phyloP scores from a whole-genome alignment of 2,113 vertebrate genomes.

The Bothrops jararaca region DNA sequence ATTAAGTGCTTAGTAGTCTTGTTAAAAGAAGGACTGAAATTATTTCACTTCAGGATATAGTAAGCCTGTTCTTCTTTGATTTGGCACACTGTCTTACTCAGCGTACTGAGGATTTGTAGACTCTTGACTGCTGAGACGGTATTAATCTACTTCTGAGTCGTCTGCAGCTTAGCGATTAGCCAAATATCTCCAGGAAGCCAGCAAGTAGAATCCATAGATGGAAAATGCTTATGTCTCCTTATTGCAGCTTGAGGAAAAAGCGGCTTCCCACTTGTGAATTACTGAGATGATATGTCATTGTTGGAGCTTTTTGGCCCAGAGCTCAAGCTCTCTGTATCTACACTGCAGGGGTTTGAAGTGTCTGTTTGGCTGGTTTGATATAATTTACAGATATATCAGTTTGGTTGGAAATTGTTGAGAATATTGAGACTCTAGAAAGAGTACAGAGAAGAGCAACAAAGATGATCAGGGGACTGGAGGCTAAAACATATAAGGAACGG shows the following conservation, averaged over 20 bases:
- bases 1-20: not conserved
- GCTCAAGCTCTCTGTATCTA: not conserved
- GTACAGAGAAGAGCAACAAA: no score
- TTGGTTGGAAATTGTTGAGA: not conserved
- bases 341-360: not conserved
- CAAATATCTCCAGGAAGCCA: not conserved
- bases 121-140: not conserved
- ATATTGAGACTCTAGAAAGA: not conserved
- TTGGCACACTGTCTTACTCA: not conserved
- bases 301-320: not conserved
- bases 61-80: not conserved
- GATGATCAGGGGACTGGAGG: no score
- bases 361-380: not conserved
- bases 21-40: no score
- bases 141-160: not conserved
- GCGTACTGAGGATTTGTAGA: not conserved
- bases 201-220: not conserved
- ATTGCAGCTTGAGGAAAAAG: not conserved
- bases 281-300: not conserved
- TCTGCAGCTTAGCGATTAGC: not conserved
- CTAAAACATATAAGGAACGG: no score
- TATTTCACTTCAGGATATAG: not conserved
- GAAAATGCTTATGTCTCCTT: not conserved
- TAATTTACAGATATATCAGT: not conserved
- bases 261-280: not conserved